Evolutionary conservation across 2,888 invertebrate species (phyloP).

Genomic region (Cantharis rufa): DNA sequence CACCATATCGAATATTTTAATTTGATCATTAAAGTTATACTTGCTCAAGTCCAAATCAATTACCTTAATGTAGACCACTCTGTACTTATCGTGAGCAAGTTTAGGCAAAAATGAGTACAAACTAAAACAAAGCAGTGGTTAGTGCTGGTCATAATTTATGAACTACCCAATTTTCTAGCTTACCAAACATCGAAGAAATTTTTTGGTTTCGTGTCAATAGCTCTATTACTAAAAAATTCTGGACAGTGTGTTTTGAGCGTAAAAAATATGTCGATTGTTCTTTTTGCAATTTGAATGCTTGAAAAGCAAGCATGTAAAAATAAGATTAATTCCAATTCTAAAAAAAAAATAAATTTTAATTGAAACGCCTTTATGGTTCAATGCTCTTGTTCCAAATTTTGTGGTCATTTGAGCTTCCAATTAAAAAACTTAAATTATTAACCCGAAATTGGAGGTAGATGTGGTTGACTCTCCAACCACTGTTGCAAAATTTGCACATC

Average conservation of each 20-base stretch:
- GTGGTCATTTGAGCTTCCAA: too few species aligned
- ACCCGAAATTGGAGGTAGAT: slow-evolving; percentile 64
- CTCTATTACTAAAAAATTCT: neutral
- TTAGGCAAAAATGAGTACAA: slow-evolving; percentile 55
- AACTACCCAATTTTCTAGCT: neutral
- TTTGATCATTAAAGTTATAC: slow-evolving; percentile 58
- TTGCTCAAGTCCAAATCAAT: slow-evolving; percentile 60
- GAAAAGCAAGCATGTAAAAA: slow-evolving; percentile 1
- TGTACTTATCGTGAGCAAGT: slow-evolving; percentile 62
- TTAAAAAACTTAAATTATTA: slow-evolving; percentile 6
- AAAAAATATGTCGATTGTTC: slow-evolving; percentile 4
- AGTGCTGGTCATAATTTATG: too few species aligned
- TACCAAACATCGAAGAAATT: neutral
- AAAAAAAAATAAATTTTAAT: neutral
- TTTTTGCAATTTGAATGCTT: neutral
- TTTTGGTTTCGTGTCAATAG: neutral
- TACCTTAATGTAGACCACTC: slow-evolving; percentile 60
- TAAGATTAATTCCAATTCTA: slow-evolving; percentile 5
- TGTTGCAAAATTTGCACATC: slow-evolving; percentile 64
- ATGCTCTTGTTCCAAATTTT: too few species aligned
- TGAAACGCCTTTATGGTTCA: too few species aligned
- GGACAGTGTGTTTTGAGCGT: neutral
- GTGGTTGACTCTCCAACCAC: slow-evolving; percentile 70
- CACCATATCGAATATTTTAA: slow-evolving; percentile 60
- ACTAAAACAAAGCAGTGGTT: slow-evolving; percentile 45